A percentile compares a stretch with the other conserved stretches of the same genome.
phyloP scores from a whole-genome alignment of 2,113 vertebrate genomes.

The Oryctolagus cuniculus region DNA sequence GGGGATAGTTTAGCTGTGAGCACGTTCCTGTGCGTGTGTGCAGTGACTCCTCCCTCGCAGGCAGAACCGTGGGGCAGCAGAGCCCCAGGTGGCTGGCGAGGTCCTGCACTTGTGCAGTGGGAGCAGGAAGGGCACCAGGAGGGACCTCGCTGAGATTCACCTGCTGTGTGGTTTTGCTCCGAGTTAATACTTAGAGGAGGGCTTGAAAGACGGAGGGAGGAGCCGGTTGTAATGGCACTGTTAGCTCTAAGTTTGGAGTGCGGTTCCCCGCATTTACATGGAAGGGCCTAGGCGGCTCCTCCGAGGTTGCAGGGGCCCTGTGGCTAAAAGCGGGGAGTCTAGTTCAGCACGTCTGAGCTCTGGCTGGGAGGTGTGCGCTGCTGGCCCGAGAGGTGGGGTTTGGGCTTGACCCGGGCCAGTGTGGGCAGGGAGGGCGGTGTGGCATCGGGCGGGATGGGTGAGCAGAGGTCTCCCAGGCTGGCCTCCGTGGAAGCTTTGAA shows the following conservation, averaged over 20 bases:
- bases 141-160: background rate
- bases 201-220: background rate
- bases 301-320: background rate
- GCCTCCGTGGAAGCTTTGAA: background rate
- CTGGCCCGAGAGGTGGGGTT: background rate
- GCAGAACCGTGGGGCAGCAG: background rate
- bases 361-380: accelerated
- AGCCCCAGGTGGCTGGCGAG: background rate
- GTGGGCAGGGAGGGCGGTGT: accelerated
- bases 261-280: background rate
- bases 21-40: background rate
- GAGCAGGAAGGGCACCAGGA: background rate
- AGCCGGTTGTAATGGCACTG: background rate
- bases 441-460: background rate
- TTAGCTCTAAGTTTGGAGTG: background rate
- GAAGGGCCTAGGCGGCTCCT: background rate
- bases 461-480: background rate
- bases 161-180: background rate
- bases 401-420: background rate
- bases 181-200: background rate
- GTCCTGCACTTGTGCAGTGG: background rate
- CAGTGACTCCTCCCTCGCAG: background rate
- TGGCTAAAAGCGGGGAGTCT: background rate
- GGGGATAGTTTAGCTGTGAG: background rate
- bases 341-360: background rate